Conservation (phyloP, 53 echinoderm and acorn worm species). For the Antedon mediterranea region DNA sequence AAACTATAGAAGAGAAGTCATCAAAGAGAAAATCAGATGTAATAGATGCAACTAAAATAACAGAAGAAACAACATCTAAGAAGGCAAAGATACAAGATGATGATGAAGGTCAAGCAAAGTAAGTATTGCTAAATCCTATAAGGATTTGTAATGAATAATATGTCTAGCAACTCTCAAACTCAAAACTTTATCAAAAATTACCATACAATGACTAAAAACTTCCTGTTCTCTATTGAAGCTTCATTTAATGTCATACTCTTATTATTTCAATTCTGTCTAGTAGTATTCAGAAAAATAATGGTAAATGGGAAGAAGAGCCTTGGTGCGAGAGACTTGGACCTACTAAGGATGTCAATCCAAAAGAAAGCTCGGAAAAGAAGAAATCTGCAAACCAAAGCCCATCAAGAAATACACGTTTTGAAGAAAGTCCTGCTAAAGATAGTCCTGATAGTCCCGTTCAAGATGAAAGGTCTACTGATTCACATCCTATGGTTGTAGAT, state of each 20-base stretch:
- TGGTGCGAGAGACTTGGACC: neutral
- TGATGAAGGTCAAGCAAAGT: neutral
- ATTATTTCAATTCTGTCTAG: no score
- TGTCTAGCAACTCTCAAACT: no score
- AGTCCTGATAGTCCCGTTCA: conserved; percentile 3
- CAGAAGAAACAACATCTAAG: neutral
- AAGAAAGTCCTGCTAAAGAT: neutral
- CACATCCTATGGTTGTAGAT: neutral
- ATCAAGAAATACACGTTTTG: no score
- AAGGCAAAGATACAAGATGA: neutral
- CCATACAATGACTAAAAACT: no score
- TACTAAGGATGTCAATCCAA: neutral
- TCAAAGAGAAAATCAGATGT: conserved; percentile 16
- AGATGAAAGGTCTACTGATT: neutral
- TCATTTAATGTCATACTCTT: no score
- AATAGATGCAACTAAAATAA: neutral
- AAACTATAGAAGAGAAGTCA: conserved; percentile 35
- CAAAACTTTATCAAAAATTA: no score
- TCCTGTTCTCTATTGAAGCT: no score
- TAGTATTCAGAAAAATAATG: neutral
- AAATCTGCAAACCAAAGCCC: neutral
- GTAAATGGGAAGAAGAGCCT: neutral
- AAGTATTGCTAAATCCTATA: neutral
- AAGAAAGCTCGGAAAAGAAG: neutral
- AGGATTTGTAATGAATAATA: no score